A percentile compares a stretch with the other conserved stretches of the same genome.
Conservation (phyloP, 2,113 vertebrate genomes). For the Myocastor coypus region DNA sequence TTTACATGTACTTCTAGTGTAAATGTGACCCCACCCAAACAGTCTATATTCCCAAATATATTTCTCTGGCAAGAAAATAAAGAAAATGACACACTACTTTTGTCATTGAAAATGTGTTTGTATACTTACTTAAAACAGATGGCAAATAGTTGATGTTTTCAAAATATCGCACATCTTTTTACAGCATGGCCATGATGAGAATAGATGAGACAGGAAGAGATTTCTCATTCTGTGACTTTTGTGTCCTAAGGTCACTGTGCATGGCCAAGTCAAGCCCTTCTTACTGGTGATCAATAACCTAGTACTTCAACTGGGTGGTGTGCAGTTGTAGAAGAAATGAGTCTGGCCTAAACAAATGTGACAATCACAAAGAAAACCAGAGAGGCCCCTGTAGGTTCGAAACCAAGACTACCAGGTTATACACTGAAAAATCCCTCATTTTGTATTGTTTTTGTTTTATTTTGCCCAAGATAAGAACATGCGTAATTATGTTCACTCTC, state of each 20-base stretch:
- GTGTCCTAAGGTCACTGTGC: neutral
- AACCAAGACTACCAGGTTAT: neutral
- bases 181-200: slow-evolving; percentile 66
- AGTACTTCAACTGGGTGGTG: neutral
- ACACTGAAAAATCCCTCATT: neutral
- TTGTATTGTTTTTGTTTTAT: slow-evolving; percentile 29
- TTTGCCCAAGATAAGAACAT: neutral
- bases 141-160: slow-evolving; percentile 67
- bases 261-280: slow-evolving; percentile 16
- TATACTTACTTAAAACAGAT: slow-evolving; percentile 76
- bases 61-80: slow-evolving; percentile 77
- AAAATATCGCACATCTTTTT: slow-evolving; percentile 73
- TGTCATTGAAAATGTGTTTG: slow-evolving; percentile 68
- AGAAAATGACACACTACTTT: slow-evolving; percentile 74
- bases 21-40: slow-evolving; percentile 55
- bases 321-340: neutral
- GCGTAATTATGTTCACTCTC: neutral
- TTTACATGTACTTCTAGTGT: slow-evolving; percentile 66
- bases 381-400: neutral
- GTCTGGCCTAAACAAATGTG: neutral
- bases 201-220: slow-evolving; percentile 66
- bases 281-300: neutral
- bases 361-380: slow-evolving; percentile 5
- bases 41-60: slow-evolving; percentile 63
- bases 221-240: slow-evolving; percentile 61